Percentiles rank a stretch among this genome's conserved stretches.
phyloP scores from a whole-genome alignment of 2,888 invertebrate genomes.

The Cantharis lateralis region DNA sequence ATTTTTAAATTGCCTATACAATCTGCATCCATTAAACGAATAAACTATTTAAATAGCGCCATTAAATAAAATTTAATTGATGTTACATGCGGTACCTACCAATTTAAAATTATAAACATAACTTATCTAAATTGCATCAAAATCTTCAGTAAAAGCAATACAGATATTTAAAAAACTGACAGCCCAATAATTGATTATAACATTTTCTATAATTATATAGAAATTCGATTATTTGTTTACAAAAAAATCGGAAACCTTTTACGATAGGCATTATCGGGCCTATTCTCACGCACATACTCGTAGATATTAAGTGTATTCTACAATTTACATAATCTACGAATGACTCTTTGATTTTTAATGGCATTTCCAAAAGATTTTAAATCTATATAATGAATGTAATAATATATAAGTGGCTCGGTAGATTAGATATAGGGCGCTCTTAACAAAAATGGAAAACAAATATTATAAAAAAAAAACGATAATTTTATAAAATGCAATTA shows the following conservation, averaged over 20 bases:
- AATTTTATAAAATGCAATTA: too few relatives aligned
- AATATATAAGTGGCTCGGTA: background rate
- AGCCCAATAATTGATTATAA: background rate
- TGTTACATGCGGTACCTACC: background rate
- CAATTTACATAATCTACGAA: background rate
- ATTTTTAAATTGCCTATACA: background rate
- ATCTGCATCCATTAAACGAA: background rate
- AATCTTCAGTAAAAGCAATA: background rate
- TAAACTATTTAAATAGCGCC: background rate
- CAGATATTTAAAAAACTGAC: background rate
- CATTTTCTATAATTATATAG: background rate
- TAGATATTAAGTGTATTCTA: background rate
- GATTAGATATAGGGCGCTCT: background rate
- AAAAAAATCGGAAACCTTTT: background rate
- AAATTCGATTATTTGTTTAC: background rate
- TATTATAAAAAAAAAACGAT: background rate
- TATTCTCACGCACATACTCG: background rate
- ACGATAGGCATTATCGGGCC: background rate
- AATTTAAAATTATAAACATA: background rate
- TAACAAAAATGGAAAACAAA: background rate
- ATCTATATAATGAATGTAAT: background rate
- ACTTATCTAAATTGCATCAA: background rate
- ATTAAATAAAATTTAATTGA: background rate
- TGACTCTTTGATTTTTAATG: background rate
- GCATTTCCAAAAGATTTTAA: background rate